phyloP scores from a whole-genome alignment of 1,140 invertebrate genomes.

The Nymphalis io region DNA sequence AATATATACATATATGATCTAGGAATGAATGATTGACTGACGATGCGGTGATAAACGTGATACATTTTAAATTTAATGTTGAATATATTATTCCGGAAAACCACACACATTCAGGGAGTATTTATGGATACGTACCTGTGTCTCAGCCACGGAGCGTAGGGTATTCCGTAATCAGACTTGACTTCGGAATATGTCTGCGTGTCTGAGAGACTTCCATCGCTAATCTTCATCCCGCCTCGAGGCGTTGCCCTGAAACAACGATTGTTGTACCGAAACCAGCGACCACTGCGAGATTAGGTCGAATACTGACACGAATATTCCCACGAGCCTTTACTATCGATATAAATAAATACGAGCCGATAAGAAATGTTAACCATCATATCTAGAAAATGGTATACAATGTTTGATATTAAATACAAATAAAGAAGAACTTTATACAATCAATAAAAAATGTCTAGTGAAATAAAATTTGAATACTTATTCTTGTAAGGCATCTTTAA shows the following conservation, averaged over 20 bases:
- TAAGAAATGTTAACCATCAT: slow-evolving; percentile 48
- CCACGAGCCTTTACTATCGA: slow-evolving; percentile 36
- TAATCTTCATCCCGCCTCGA: slow-evolving; percentile 83
- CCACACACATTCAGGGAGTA: slow-evolving; percentile 39
- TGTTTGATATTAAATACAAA: not conserved
- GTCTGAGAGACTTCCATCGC: slow-evolving; percentile 91
- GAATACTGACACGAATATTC: slow-evolving; percentile 41
- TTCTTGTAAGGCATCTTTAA: not conserved
- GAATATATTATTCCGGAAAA: slow-evolving; percentile 26
- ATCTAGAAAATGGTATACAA: slow-evolving; percentile 12
- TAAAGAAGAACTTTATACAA: not conserved
- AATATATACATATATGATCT: slow-evolving; percentile 36
- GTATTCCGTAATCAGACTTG: slow-evolving; percentile 84
- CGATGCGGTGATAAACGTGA: slow-evolving; percentile 37
- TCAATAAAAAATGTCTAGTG: not conserved
- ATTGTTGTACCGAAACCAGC: slow-evolving; percentile 17
- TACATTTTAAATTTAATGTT: slow-evolving; percentile 25
- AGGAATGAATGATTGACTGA: slow-evolving; percentile 34
- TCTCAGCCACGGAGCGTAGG: slow-evolving; percentile 86
- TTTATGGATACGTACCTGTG: slow-evolving; percentile 80
- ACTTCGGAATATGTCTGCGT: slow-evolving; percentile 85
- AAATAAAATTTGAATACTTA: not conserved
- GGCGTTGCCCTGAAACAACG: slow-evolving; percentile 75
- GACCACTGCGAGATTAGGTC: slow-evolving; percentile 12
- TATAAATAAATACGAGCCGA: slow-evolving; percentile 36